Conservation (phyloP, 1,140 invertebrate genomes). For the Penaeus indicus region DNA sequence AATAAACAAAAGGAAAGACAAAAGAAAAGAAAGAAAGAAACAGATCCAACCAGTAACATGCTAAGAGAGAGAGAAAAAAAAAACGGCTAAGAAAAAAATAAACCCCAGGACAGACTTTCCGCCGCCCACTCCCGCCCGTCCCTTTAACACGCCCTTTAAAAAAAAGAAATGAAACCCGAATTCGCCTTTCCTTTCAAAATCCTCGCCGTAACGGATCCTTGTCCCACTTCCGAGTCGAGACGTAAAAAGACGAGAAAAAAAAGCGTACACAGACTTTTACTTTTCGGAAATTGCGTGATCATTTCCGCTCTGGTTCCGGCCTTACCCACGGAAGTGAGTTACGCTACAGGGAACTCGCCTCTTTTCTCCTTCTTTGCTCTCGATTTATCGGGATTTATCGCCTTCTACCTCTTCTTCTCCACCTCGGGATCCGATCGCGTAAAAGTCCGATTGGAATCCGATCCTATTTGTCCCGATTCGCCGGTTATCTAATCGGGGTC, state of each 20-base stretch:
- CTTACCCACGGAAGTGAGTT: conserved; percentile 21
- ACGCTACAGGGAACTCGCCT: conserved; percentile 10
- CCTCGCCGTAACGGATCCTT: conserved; percentile 10
- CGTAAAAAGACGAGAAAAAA: neutral
- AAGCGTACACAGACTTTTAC: conserved; percentile 41
- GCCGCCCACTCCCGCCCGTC: no score
- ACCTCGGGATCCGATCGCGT: neutral
- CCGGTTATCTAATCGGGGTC: neutral
- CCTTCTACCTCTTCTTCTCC: neutral
- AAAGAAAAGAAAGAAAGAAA: no score
- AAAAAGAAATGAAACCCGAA: no score
- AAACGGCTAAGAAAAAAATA: no score
- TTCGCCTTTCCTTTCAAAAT: neutral
- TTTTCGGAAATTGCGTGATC: conserved; percentile 47
- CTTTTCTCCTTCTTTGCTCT: neutral
- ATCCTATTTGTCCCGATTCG: no score
- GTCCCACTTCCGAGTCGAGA: conserved; percentile 40
- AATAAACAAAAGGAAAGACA: no score
- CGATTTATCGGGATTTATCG: neutral
- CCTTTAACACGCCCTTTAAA: no score
- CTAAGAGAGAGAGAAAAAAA: no score
- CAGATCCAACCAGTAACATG: no score
- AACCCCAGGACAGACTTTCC: no score
- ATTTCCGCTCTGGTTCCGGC: conserved; percentile 48
- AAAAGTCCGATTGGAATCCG: neutral